phyloP scores from a whole-genome alignment of 1,140 invertebrate genomes.

The Aphidius gifuensis region DNA sequence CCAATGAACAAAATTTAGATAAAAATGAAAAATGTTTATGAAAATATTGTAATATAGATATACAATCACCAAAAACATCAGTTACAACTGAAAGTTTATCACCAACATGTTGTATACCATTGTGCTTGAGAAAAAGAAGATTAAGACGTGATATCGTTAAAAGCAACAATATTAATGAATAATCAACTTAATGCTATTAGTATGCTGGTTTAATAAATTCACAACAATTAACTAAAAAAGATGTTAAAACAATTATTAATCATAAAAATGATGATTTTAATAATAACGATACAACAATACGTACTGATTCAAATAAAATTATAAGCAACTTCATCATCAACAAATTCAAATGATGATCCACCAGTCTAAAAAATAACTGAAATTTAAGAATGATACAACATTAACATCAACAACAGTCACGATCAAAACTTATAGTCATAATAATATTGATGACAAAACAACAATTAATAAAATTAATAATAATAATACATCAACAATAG shows the following conservation, averaged over 20 bases:
- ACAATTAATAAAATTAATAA: slow-evolving; percentile 33
- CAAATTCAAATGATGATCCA: too few relatives aligned
- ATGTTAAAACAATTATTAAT: too few relatives aligned
- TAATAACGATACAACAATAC: too few relatives aligned
- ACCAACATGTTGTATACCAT: slow-evolving; percentile 72
- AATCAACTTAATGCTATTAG: slow-evolving; percentile 29
- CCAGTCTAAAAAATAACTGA: too few relatives aligned
- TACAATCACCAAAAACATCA: slow-evolving; percentile 35
- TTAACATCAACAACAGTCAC: background rate
- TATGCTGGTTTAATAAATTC: too few relatives aligned
- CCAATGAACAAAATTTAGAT: slow-evolving; percentile 61
- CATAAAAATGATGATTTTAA: too few relatives aligned
- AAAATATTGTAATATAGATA: slow-evolving; percentile 64
- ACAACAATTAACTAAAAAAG: too few relatives aligned
- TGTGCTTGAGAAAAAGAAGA: slow-evolving; percentile 68
- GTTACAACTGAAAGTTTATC: slow-evolving; percentile 57
- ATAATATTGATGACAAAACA: too few relatives aligned
- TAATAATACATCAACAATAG: slow-evolving; percentile 36
- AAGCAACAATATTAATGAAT: slow-evolving; percentile 56
- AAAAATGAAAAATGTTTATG: slow-evolving; percentile 71
- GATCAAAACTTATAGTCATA: slow-evolving; percentile 15
- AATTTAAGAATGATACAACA: too few relatives aligned
- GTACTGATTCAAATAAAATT: too few relatives aligned
- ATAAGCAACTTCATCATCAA: too few relatives aligned
- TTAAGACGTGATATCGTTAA: slow-evolving; percentile 67